Conservation (phyloP, 2,888 invertebrate genomes). For the Tortricodes alternella region DNA sequence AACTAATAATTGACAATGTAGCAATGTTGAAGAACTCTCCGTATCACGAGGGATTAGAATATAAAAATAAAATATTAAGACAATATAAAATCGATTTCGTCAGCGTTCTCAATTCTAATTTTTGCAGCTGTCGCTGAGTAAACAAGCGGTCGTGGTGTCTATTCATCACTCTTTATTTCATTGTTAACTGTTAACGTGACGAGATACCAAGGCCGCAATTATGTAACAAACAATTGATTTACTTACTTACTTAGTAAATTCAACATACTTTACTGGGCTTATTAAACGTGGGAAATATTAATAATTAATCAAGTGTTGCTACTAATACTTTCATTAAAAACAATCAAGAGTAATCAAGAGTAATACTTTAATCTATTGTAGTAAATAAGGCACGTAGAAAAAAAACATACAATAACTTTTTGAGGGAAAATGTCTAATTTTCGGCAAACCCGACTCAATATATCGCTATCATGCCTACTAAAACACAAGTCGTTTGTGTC, state of each 20-base stretch:
- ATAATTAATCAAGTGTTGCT: too few species aligned
- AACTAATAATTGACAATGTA: too few species aligned
- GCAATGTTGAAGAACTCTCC: too few species aligned
- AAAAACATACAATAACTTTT: too few species aligned
- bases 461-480: constrained; percentile 17
- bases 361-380: too few species aligned
- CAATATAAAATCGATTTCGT: constrained; percentile 14
- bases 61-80: neutral
- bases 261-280: neutral
- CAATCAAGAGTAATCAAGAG: too few species aligned
- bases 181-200: constrained; percentile 25
- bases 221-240: constrained; percentile 18
- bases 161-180: constrained; percentile 25
- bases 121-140: constrained; percentile 18
- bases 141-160: constrained; percentile 12
- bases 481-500: constrained; percentile 27
- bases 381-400: too few species aligned
- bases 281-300: too few species aligned
- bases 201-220: constrained; percentile 15
- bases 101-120: constrained; percentile 15
- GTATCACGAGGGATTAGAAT: too few species aligned
- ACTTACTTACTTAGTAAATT: neutral
- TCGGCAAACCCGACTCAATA: constrained; percentile 3
- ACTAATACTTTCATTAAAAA: too few species aligned
- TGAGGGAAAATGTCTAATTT: constrained; percentile 4